Evolutionary conservation across 1,140 invertebrate genomes (phyloP).

Genomic region (Drosophila nasuta): DNA sequence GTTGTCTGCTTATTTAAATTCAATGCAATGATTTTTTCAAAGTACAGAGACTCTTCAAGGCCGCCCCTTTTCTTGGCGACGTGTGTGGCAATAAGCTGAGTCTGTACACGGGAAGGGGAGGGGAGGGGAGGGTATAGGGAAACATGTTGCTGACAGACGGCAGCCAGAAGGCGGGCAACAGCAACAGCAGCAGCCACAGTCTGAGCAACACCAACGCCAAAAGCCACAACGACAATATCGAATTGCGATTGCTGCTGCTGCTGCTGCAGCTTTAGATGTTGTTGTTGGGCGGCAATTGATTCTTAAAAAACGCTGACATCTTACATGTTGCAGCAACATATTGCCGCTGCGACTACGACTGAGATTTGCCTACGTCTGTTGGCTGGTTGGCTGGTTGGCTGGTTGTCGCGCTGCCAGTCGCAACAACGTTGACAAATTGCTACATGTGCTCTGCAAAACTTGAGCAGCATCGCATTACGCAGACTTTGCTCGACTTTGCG

Average conservation of each 20-base stretch:
- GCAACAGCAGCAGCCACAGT: slow-evolving; percentile 29
- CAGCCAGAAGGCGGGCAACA: slow-evolving; percentile 69
- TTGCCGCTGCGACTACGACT: slow-evolving; percentile 52
- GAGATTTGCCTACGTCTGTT: slow-evolving; percentile 47
- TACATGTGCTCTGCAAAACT: slow-evolving; percentile 51
- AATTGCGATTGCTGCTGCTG: slow-evolving; percentile 57
- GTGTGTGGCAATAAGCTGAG: slow-evolving; percentile 66
- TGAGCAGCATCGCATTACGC: slow-evolving; percentile 54
- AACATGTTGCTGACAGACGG: slow-evolving; percentile 70
- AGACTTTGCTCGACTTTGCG: slow-evolving; percentile 15
- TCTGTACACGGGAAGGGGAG: neutral
- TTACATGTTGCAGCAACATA: slow-evolving; percentile 73
- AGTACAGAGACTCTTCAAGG: slow-evolving; percentile 62
- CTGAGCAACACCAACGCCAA: slow-evolving; percentile 47
- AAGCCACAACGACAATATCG: slow-evolving; percentile 59
- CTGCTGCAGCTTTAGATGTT: slow-evolving; percentile 20
- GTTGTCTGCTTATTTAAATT: slow-evolving; percentile 74
- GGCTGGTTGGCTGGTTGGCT: slow-evolving; percentile 9
- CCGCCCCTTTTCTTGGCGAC: slow-evolving; percentile 48
- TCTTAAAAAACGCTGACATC: slow-evolving; percentile 79
- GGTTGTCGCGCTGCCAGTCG: slow-evolving; percentile 18
- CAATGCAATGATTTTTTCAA: slow-evolving; percentile 75
- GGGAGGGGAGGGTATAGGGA: slow-evolving; percentile 14
- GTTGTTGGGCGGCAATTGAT: slow-evolving; percentile 73
- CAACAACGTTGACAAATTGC: slow-evolving; percentile 76